Base-by-base conservation (phyloP, 2,797 vertebrate species). In the Halcyon leucocephala region DNA sequence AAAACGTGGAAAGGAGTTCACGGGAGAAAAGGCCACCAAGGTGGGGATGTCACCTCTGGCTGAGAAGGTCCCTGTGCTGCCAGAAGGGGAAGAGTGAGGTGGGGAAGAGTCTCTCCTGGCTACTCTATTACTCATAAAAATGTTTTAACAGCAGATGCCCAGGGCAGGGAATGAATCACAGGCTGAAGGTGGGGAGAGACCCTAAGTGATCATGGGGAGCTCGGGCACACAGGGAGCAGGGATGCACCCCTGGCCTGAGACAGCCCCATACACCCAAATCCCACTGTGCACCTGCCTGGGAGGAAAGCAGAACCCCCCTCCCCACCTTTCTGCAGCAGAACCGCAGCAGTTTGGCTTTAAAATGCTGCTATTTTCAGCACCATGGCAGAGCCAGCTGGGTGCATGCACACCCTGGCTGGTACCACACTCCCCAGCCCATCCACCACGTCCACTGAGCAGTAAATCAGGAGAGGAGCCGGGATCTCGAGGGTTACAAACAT, bases 1-100 rank as follows among this genome's bases (percentile, higher is more conserved):
- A 69, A 39, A 6, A 4, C 3, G 1, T 4, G 55, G 71, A 4
- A 74, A 25, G 4, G 4, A 4, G 14, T 3, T 51, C 0, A 0
- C 10, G 90, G 69, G 44, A 37, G 42, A 28, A 19, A 74, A 91
- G 3, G 10, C 12, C 76, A 71, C 1, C 19, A 2, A 29, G 54
- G 28, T 49, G 86, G 71, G 70, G 61, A 29, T 8, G 60, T 54
- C 73, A 29, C 37, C 49, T 33, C 46, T 0, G 0, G 24, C 21
- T 0, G 0, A 28, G 31, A 55, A 55, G 29, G 17, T 51, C 65
- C 35, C 49, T 49, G 49, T 20, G 44, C 10, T 25, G 28, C 28
- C 6, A 0, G 57, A 37, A 39, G 31, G 66, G 65, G 67, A 71
- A 74, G 49, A 26, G 15, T 3, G 8, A 0, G 44, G 29, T 14